Evolutionary conservation across 2,113 vertebrate species (phyloP).

Genomic region (Anguilla rostrata): DNA sequence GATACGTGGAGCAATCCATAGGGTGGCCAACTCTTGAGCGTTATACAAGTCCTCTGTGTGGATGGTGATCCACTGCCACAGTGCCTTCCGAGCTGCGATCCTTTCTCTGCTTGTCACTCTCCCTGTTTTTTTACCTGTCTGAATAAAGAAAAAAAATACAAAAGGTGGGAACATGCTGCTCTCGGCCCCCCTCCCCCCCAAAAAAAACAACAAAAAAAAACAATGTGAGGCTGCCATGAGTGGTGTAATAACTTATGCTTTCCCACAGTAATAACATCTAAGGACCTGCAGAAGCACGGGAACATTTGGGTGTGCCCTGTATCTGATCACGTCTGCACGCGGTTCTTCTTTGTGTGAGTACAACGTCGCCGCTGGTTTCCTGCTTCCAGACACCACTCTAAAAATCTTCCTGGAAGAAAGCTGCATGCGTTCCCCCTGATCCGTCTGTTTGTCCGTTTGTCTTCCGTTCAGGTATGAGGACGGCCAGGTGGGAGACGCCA

Average conservation of each 20-base stretch:
- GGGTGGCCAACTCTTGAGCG: too few species aligned
- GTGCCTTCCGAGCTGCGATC: too few species aligned
- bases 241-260: constrained; percentile 9
- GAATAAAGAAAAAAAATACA: too few species aligned
- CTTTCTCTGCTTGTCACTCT: too few species aligned
- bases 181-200: too few species aligned
- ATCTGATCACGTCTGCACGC: constrained; percentile 96
- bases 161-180: too few species aligned
- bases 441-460: constrained; percentile 30
- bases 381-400: not conserved
- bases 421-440: not conserved
- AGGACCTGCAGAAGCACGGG: constrained; percentile 98
- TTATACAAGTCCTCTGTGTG: too few species aligned
- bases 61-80: too few species aligned
- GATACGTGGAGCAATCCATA: too few species aligned
- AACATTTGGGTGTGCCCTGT: constrained; percentile 99
- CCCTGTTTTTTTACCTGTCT: too few species aligned
- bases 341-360: constrained; percentile 99
- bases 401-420: not conserved
- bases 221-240: not conserved
- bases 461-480: constrained; percentile 86
- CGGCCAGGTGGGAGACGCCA: constrained; percentile 97
- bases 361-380: not conserved
- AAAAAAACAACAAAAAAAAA: not conserved
- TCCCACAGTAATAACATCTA: constrained; percentile 93